Percentiles rank a stretch among this genome's conserved stretches.
These are phyloP conservation scores for Prunella himalayana DNA, from an alignment of 2,113 vertebrate species.

Conservation along the genomic window DNA sequence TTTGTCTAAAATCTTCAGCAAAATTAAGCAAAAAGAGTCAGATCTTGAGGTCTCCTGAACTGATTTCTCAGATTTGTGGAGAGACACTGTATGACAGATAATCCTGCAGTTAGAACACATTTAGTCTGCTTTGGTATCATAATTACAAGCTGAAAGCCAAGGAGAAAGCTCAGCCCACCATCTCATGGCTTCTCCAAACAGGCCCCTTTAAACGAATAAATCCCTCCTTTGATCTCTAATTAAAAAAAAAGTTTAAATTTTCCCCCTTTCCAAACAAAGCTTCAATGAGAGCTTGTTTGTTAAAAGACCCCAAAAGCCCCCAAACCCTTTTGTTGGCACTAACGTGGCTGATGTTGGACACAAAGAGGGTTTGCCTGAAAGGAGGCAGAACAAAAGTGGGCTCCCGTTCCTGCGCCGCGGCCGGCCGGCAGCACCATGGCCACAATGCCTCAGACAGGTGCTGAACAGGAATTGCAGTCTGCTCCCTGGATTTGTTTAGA, in stretches of 20 bases:
- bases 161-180: not conserved
- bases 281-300: not conserved
- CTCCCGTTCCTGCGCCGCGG: not conserved
- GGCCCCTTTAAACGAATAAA: not conserved
- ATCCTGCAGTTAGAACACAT: not conserved
- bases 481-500: not conserved
- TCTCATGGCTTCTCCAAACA: not conserved
- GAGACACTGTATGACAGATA: not conserved
- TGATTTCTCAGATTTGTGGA: not conserved
- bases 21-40: not conserved
- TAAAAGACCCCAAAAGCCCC: not conserved
- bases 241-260: not conserved
- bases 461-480: not conserved
- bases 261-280: not conserved
- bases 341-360: not conserved
- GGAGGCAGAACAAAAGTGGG: not conserved
- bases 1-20: not conserved
- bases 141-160: not conserved
- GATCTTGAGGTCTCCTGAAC: not conserved
- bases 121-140: not conserved
- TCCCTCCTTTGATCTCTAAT: not conserved
- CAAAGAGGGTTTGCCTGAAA: constrained; percentile 27
- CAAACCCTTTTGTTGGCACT: not conserved
- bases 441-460: constrained; percentile 31
- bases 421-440: not conserved